Base-by-base conservation (phyloP, 1,140 invertebrate species). In the Penaeus japonicus region DNA sequence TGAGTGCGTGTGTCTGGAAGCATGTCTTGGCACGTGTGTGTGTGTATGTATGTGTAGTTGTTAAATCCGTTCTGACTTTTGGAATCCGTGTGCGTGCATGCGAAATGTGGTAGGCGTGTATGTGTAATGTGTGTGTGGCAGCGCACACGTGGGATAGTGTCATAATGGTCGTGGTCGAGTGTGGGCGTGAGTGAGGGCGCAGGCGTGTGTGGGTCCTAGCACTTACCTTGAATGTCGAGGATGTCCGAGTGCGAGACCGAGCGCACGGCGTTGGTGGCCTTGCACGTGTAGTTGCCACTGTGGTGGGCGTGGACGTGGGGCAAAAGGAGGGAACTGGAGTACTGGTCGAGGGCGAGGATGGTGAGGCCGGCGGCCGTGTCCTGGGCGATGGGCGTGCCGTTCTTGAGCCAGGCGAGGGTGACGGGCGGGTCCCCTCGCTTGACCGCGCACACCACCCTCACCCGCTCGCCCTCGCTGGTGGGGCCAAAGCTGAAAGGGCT, bases 361-460 rank as follows among this genome's bases (percentile, higher is more conserved):
- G 73, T 83, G 84, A 90, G 89, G 65, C 80, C 85, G 39, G 47
- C 35, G 24, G 73, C 55, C 4, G 85, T 57, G 30, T 89, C 57
- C 53, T 85, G 81, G 47, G 84, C 59, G 27, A 96, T 93, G 54
- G 94, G 93, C 5, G 94, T 93, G 84, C 95, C 95, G 91, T 97
- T 95, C 93, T 96, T 96, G 82, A 95, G 94, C 96, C 96, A 97
- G 15, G 93, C 93, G 89, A 97, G 95, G 35, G 94, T 95, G 90
- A 97, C 92, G 15, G 96, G 96, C 73, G 95, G 92, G 92, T 97
- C 96, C 77, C 96, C 96, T 91, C 96, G 95, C 84, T 95, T 95
- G 89, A 96, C 95, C 18, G 95, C 95, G 92, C 96, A 93, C 2
- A 92, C 91, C 73, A 92, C 91, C n/a, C 92, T 92, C 17, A 92